These are phyloP conservation scores for Pseudomyrmex dendroicus DNA, from an alignment of 1,140 invertebrate genomes.

Conservation along the genomic window DNA sequence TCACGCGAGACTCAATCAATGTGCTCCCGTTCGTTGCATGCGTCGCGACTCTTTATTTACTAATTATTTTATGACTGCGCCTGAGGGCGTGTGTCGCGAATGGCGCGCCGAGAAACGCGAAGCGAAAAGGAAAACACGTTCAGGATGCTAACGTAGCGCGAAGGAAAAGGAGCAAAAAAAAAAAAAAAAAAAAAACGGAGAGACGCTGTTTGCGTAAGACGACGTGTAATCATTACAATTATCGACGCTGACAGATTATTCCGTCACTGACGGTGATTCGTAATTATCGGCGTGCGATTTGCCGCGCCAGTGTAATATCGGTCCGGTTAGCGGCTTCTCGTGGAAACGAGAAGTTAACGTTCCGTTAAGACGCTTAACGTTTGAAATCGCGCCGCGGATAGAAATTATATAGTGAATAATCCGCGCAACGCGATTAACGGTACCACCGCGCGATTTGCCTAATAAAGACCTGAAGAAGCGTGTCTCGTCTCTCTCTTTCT, in stretches of 20 bases:
- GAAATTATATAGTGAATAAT: slow-evolving; percentile 27
- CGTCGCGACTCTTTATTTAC: slow-evolving; percentile 18
- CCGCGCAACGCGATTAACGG: slow-evolving; percentile 30
- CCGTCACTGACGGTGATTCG: slow-evolving; percentile 65
- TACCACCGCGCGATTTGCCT: slow-evolving; percentile 35
- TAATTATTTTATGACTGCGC: slow-evolving; percentile 44
- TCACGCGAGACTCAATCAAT: slow-evolving; percentile 34
- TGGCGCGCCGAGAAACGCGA: neutral
- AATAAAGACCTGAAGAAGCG: slow-evolving; percentile 14
- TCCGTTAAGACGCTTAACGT: slow-evolving; percentile 44
- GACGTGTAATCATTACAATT: slow-evolving; percentile 77
- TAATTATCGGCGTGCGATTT: slow-evolving; percentile 41
- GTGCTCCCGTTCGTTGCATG: neutral
- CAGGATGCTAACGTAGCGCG: neutral
- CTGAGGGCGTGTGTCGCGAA: neutral
- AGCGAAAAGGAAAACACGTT: too few species aligned
- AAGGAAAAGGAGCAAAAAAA: neutral
- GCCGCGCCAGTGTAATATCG: slow-evolving; percentile 27
- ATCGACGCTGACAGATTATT: slow-evolving; percentile 75
- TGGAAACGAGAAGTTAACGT: slow-evolving; percentile 26
- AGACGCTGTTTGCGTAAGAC: slow-evolving; percentile 47
- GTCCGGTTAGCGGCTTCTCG: neutral
- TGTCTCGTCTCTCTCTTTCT: neutral
- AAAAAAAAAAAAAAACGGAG: neutral
- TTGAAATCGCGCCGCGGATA: slow-evolving; percentile 20